phyloP scores from a whole-genome alignment of 2,113 vertebrate genomes.

The Scartelaos histophorus region DNA sequence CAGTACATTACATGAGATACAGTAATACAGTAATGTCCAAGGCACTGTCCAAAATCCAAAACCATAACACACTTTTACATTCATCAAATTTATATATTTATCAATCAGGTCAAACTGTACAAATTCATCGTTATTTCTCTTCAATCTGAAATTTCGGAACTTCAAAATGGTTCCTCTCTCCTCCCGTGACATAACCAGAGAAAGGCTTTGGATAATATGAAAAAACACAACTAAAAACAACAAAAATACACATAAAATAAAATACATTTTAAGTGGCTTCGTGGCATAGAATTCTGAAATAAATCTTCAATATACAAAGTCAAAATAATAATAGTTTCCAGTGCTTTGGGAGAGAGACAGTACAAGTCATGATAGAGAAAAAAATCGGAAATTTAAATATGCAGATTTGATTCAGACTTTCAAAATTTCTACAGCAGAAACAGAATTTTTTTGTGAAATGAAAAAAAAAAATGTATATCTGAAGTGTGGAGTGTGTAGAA shows the following conservation, averaged over 20 bases:
- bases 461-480: background rate
- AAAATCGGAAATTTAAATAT: slow-evolving; percentile 31
- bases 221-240: slow-evolving; percentile 58
- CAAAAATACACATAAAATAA: slow-evolving; percentile 72
- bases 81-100: slow-evolving; percentile 56
- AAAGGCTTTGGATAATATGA: slow-evolving; percentile 65
- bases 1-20: slow-evolving; percentile 29
- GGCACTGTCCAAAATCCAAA: slow-evolving; percentile 44
- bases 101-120: slow-evolving; percentile 63
- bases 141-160: slow-evolving; percentile 59
- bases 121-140: slow-evolving; percentile 49
- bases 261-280: slow-evolving; percentile 77
- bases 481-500: background rate
- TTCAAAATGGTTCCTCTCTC: slow-evolving; percentile 50
- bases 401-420: slow-evolving; percentile 53
- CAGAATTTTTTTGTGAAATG: background rate
- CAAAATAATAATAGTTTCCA: slow-evolving; percentile 77
- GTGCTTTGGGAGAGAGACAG: slow-evolving; percentile 76
- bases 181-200: slow-evolving; percentile 44
- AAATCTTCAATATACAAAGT: slow-evolving; percentile 74
- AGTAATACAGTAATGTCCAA: slow-evolving; percentile 18
- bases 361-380: slow-evolving; percentile 59
- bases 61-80: slow-evolving; percentile 63
- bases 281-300: slow-evolving; percentile 73
- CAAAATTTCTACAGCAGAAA: slow-evolving; percentile 42